Base-by-base conservation (phyloP, 2,797 vertebrate genomes). In the Sylvilagus floridanus region DNA sequence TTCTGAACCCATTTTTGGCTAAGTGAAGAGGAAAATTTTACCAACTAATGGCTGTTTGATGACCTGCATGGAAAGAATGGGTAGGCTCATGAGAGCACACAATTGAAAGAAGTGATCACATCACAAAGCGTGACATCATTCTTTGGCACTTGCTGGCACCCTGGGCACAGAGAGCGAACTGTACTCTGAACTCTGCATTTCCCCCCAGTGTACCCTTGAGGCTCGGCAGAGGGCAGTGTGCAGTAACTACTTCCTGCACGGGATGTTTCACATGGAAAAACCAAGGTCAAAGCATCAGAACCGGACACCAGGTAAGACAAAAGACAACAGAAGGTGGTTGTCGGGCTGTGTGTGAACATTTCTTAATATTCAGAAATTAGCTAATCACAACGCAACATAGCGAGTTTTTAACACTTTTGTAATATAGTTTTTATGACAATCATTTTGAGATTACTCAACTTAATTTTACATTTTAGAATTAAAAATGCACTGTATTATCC, bases 51-150 rank as follows among this genome's bases (percentile, higher is more conserved):
- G 87, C 95, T 96, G 7, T 92, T 95, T 93, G 71, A 26, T 97
- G 90, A 97, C 96, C 95, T 95, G 30, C 60, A 82, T 69, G 90
- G 96, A 96, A 97, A 95, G 93, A 94, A 95, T 65, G 85, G 94
- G 91, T 26, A 50, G 82, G 63, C 79, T 68, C 16, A 24, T 24
- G 77, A 94, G 60, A 94, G 22, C 71, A 92, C 89, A n/a, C 92
- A 94, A 88, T 94, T 93, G 96, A 95, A 90, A 87, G 90, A 90
- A 24, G 63, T 2, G 0, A 95, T 96, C 96, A 84, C 88, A 66
- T 66, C 1, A 16, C 57, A 78, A 47, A 91, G 77, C 11, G 63
- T 96, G 95, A 97, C 93, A 87, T 96, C 95, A 95, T 57, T 35
- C 75, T 89, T 88, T 97, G 96, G 69, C 32, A 54, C 71, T 19